Percentiles rank a stretch among this genome's conserved stretches.
Conservation (phyloP, 2,113 vertebrate genomes). For the Cyanoderma ruficeps region DNA sequence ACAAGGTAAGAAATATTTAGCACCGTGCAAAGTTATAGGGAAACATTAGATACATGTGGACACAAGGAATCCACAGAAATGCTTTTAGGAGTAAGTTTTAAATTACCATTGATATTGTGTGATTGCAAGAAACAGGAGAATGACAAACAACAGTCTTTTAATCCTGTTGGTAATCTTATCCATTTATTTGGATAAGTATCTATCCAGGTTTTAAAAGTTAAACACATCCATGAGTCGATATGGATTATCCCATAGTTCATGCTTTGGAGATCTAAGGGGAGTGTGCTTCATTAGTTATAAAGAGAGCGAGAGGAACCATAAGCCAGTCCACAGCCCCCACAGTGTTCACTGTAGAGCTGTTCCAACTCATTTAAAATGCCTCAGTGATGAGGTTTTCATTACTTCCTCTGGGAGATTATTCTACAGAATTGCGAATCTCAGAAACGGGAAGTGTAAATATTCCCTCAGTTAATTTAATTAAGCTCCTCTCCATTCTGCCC, state of each 20-base stretch:
- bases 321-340: neutral
- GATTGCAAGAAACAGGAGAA: neutral
- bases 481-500: neutral
- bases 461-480: conserved; percentile 62
- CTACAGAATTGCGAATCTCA: conserved; percentile 44
- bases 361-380: conserved; percentile 42
- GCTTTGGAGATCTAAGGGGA: neutral
- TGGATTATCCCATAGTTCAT: neutral
- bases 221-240: neutral
- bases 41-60: neutral
- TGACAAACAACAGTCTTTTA: neutral
- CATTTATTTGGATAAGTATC: neutral
- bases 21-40: neutral
- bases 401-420: conserved; percentile 40
- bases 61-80: neutral
- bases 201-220: neutral
- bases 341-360: neutral
- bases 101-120: neutral
- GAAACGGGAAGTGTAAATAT: conserved; percentile 58
- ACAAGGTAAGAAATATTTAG: neutral
- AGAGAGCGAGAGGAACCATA: neutral
- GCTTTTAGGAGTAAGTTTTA: neutral
- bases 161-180: neutral
- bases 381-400: conserved; percentile 50
- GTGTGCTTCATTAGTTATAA: neutral